Conservation (phyloP, 2,888 invertebrate genomes). For the Eulithis prunata region DNA sequence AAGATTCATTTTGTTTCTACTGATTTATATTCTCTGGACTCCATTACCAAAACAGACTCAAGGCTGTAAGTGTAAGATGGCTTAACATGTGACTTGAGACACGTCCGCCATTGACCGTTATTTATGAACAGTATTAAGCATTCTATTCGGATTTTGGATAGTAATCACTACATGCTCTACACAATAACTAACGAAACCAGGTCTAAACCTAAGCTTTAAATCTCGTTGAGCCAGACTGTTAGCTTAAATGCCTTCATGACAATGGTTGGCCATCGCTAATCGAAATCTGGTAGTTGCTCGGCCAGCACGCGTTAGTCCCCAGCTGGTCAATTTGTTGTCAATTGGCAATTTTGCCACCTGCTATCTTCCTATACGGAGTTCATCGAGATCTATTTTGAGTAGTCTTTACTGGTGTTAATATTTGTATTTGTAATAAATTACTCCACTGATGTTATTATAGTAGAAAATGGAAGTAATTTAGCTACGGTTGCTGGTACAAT, state of each 20-base stretch:
- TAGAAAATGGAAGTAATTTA: too few relatives aligned
- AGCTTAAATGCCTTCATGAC: constrained; percentile 18
- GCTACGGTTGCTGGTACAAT: too few relatives aligned
- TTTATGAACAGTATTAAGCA: too few relatives aligned
- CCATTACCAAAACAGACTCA: too few relatives aligned
- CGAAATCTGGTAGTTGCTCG: constrained; percentile 23
- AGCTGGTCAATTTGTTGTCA: constrained; percentile 45
- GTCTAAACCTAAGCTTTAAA: constrained; percentile 4
- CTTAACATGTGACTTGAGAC: too few relatives aligned
- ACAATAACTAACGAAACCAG: neutral
- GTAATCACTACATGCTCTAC: neutral
- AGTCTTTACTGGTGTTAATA: neutral
- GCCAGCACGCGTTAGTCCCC: constrained; percentile 14
- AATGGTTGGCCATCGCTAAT: constrained; percentile 24
- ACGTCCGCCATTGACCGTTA: too few relatives aligned
- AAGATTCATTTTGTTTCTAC: neutral
- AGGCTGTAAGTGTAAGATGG: too few relatives aligned
- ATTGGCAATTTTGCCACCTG: constrained; percentile 34
- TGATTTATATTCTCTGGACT: too few relatives aligned
- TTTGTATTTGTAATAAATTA: neutral
- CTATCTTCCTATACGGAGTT: neutral
- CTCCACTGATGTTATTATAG: neutral
- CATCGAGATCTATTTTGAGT: neutral
- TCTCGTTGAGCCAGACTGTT: constrained; percentile 4
- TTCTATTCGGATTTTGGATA: too few relatives aligned